Base-by-base conservation (phyloP, 2,888 invertebrate species). In the Epinotia nisella region DNA sequence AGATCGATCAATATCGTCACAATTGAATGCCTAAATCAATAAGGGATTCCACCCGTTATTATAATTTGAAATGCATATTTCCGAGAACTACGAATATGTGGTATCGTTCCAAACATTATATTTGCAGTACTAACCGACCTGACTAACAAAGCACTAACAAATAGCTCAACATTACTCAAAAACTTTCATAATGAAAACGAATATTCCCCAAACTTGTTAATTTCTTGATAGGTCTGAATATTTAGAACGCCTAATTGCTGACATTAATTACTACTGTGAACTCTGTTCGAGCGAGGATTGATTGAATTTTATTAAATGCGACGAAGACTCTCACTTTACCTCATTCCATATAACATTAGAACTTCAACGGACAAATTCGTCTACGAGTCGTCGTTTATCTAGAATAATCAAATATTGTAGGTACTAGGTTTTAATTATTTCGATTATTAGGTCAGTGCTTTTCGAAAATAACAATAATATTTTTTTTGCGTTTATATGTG, bases 171-270 rank as follows among this genome's bases (percentile, higher is more conserved):
- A n/a, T 69, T 60, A 69, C 53, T 61, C 69, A 45, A 45, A 61
- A 60, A 69, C 60, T 69, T 69, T 61, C 39, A 13, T 61, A 69
- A 69, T 61, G 69, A 69, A 61, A 69, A 69, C 69, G 61, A 69
- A 69, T 55, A 53, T 61, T 51, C 41, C 58, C 49, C 21, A 13
- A 65, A 65, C 51, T 65, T 65, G 51, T 24, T 65, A 71, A 71
- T 71, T 71, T 65, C 71, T 71, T 65, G 65, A 59, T 71, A 41
- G 65, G 64, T 71, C 49, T 21, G 7, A 41, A 58, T 49, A 49
- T 64, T 70, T 70, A 21, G 56, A 71, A 51, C 64, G 9, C 24
- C 15, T 56, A 59, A 71, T 71, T 59, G 65, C 71, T 70, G 58
- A 51, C 71, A 71, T 71, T 59, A 65, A 65, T 71, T 65, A 65